A percentile compares a stretch with the other conserved stretches of the same genome.
Evolutionary conservation across 1,140 invertebrate species (phyloP).

Genomic region (Drosophila prosaltans): DNA sequence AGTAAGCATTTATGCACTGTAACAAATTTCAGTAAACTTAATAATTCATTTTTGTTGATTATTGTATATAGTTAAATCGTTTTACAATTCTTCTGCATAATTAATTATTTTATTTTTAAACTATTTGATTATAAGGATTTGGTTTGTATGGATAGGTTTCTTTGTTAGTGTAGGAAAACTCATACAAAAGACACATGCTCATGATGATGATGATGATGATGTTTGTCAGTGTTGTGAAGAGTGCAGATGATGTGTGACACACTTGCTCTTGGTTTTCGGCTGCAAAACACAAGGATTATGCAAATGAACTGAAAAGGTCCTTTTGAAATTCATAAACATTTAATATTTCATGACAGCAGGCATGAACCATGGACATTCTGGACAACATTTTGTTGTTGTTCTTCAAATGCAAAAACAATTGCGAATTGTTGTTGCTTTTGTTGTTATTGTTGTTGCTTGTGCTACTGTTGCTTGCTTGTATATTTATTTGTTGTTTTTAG

Average conservation of each 20-base stretch:
- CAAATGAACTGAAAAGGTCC: conserved; percentile 57
- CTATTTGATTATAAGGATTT: too few species aligned
- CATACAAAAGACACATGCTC: conserved; percentile 41
- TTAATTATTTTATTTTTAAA: too few species aligned
- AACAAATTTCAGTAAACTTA: too few species aligned
- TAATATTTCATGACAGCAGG: conserved; percentile 64
- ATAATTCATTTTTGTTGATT: too few species aligned
- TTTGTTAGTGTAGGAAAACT: not conserved
- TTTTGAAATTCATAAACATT: conserved; percentile 74
- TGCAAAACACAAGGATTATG: conserved; percentile 64
- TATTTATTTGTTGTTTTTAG: conserved; percentile 58
- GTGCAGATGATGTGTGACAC: conserved; percentile 58
- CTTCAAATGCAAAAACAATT: not conserved
- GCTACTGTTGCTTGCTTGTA: conserved; percentile 37
- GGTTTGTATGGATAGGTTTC: not conserved
- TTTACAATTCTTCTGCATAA: too few species aligned
- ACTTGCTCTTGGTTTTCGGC: conserved; percentile 48
- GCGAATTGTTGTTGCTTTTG: conserved; percentile 1
- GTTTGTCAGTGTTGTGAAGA: conserved; percentile 38
- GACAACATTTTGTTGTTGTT: conserved; percentile 53
- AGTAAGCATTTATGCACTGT: too few species aligned
- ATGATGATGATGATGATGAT: not conserved
- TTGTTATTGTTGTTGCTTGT: conserved; percentile 41
- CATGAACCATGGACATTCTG: conserved; percentile 51
- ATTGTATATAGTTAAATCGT: too few species aligned